Conservation (phyloP, 2,888 invertebrate genomes). For the Nebria brevicollis region DNA sequence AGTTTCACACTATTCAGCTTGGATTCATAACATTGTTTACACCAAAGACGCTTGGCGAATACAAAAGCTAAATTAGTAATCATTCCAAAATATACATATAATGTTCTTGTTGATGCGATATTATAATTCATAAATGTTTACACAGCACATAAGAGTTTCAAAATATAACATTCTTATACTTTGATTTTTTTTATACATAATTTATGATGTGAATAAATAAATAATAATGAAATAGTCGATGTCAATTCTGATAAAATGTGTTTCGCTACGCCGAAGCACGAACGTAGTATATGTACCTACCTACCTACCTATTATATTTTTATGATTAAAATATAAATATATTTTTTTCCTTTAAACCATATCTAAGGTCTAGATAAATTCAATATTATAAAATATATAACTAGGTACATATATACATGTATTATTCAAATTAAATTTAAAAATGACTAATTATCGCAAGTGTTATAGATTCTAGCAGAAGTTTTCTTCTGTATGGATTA, state of each 20-base stretch:
- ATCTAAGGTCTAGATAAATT: neutral
- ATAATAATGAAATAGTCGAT: neutral
- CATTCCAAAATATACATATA: too few species aligned
- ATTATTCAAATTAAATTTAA: neutral
- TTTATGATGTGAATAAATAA: neutral
- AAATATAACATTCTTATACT: too few species aligned
- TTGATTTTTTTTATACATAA: too few species aligned
- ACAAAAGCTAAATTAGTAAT: too few species aligned
- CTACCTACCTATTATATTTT: too few species aligned
- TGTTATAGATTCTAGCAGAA: neutral
- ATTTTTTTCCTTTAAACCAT: too few species aligned
- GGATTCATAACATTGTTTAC: constrained; percentile 37
- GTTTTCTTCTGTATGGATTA: neutral
- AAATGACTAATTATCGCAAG: neutral
- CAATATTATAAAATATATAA: neutral
- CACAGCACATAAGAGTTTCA: too few species aligned
- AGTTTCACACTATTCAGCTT: constrained; percentile 17
- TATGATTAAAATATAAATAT: too few species aligned
- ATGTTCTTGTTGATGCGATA: too few species aligned
- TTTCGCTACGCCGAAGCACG: neutral
- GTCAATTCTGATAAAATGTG: neutral
- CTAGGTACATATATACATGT: neutral
- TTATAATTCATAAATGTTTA: too few species aligned
- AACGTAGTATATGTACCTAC: neutral
- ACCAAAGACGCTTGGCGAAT: neutral